Evolutionary conservation across 2,113 vertebrate species (phyloP), one percentile per base, ranked within the genome.

Genomic region (Rhineura floridana): DNA sequence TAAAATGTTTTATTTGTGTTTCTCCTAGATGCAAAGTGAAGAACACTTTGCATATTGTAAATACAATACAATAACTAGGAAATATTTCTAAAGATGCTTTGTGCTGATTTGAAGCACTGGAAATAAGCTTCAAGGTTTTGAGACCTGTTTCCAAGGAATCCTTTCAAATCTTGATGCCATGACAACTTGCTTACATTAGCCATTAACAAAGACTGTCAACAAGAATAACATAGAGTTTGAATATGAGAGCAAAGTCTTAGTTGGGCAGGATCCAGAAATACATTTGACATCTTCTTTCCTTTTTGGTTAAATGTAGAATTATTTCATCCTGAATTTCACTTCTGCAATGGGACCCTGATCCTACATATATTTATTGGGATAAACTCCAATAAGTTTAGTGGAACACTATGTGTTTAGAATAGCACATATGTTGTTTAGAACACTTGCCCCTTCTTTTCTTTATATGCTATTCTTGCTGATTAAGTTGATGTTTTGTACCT

Each of bases 101-200:
- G 33, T 52, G 44, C 62, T 50, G 72, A 62, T 73, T 62, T 65
- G 44, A 87, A 80, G 42, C 42, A 36, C 33, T 39, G 19, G 50
- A 28, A 46, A n/a, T 6, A 77, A 48, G 33, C 2, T 19, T 42
- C 46, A 33, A 63, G 21, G 0, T 48, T 67, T n/a, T 70, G 59
- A 59, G 70, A 75, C 2, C 23, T 39, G 42, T 76, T 88, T 88
- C 80, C 59, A 83, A 63, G 50, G 33, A 76, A 63, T 82, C 86
- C 44, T 81, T 75, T 87, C 78, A 82, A 63, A 73, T 62, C 30
- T 75, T 63, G 52, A 70, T 82, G 70, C 69, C 52, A 55, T 70
- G 85, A 52, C n/a, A 76, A 77, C 28, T 85, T 77, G 21, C 11
- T 84, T n/a, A 46, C 9, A 76, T 46, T 77, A 77, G 30, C 73